Evolutionary conservation across 1,140 invertebrate genomes (phyloP).

Genomic region (Drosophila novamexicana): DNA sequence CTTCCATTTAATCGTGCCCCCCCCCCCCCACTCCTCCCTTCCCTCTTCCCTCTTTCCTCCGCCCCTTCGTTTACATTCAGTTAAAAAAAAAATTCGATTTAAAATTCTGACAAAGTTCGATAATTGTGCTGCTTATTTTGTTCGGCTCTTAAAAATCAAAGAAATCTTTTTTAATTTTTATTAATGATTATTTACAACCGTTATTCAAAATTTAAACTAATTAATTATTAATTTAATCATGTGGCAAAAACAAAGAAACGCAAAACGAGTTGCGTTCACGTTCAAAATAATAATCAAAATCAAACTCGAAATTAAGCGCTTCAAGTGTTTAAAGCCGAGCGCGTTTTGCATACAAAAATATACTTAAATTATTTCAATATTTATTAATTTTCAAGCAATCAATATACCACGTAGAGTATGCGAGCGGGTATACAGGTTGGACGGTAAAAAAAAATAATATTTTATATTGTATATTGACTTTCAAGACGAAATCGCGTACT

Average conservation of each 20-base stretch:
- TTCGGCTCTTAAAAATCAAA: conserved; percentile 65
- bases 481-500: no score
- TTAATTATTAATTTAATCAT: conserved; percentile 84
- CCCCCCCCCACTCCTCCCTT: neutral
- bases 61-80: conserved; percentile 29
- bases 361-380: conserved; percentile 78
- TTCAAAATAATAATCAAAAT: conserved; percentile 10
- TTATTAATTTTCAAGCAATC: conserved; percentile 75
- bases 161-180: conserved; percentile 83
- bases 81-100: conserved; percentile 22
- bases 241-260: conserved; percentile 61
- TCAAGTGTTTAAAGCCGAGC: conserved; percentile 77
- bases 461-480: neutral
- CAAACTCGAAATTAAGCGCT: conserved; percentile 33
- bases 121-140: conserved; percentile 65
- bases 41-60: no score
- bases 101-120: conserved; percentile 47
- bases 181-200: conserved; percentile 84
- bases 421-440: neutral
- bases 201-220: conserved; percentile 84
- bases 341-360: conserved; percentile 73
- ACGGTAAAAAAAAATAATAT: neutral
- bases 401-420: conserved; percentile 10
- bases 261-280: conserved; percentile 51
- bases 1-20: conserved; percentile 29